Evolutionary conservation across 2,888 invertebrate species (phyloP), one percentile per base, ranked within the genome.

Genomic region (Sesamia inferens): DNA sequence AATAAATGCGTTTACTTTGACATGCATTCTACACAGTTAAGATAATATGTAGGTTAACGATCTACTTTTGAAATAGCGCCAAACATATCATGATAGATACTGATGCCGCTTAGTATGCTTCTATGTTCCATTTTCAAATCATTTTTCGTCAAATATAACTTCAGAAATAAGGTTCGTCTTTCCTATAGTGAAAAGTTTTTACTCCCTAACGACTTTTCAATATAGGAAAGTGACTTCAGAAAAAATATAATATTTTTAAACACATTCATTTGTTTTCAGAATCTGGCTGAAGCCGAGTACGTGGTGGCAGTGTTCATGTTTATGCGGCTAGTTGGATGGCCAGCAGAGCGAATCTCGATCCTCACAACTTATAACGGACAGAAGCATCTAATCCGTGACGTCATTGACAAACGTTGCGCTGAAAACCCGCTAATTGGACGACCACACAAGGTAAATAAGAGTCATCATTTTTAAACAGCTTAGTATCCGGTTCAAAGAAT

Each of bases 341-440:
- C 99, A 0, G 98, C 99, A 0, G 98, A 98, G 78, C 99, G 99
- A 94, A 99, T 99, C 85, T 99, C 99, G 47, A 99, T 99, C 87
- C 96, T 99, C 64, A 99, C 99, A 1, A 99, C 99, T 0, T 99
- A 99, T 94, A 99, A 99, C 93, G 99, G 99, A 0, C 99, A 99
- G 94, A 99, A 99, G 91, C 99, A 99, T 94, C 97, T 99, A 68
- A 98, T 99, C 61, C 96, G 99, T 2, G 99, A 99, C 93, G 99
- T 99, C 10, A 98, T 99, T 74, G 98, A 98, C 91, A 98, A 98
- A 58, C 97, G 99, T 69, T 99, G 99, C 93, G 98, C 98, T 0
- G 98, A 98, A 78, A 99, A 99, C 96, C 99, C 99, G 0, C 96
- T 99, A 69, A 99, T 99, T 86, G 99, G 99, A 24, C 96, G 98